These are phyloP conservation scores for Sinodicranocentrus sp. DNA, from an alignment of 2,888 invertebrate genomes.

Conservation along the genomic window DNA sequence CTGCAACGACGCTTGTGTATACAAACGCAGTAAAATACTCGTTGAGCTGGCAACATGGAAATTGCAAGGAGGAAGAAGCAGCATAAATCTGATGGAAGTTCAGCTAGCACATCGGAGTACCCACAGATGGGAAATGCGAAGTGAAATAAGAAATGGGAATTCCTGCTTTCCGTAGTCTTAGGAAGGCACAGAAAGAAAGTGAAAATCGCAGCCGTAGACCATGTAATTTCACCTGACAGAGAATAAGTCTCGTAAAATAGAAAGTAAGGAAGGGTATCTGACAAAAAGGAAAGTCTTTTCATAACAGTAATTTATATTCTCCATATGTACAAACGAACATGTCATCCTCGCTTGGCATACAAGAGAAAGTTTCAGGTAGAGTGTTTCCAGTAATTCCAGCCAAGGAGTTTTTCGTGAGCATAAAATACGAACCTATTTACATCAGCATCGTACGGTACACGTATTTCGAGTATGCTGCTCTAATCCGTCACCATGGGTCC, in stretches of 20 bases:
- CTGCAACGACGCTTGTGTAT: neutral
- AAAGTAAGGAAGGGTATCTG: neutral
- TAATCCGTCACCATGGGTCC: neutral
- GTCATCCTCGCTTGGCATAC: neutral
- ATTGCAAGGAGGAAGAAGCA: neutral
- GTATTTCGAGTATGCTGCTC: neutral
- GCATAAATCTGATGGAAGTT: neutral
- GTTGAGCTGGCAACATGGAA: too few species aligned
- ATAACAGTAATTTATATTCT: neutral
- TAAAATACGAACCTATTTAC: neutral
- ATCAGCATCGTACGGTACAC: neutral
- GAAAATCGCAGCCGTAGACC: neutral
- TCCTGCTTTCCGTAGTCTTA: neutral
- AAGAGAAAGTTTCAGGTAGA: neutral
- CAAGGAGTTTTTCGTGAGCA: neutral
- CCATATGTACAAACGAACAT: neutral
- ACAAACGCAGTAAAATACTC: too few species aligned
- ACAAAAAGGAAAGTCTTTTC: constrained; percentile 2
- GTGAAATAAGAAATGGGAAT: neutral
- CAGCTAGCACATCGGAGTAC: neutral
- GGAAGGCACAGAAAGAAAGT: neutral
- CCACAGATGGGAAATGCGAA: neutral
- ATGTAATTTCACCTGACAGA: constrained; percentile 36
- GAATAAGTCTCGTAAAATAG: neutral
- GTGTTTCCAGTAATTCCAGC: neutral